phyloP scores from a whole-genome alignment of 2,113 vertebrate species.

The Malurus melanocephalus region DNA sequence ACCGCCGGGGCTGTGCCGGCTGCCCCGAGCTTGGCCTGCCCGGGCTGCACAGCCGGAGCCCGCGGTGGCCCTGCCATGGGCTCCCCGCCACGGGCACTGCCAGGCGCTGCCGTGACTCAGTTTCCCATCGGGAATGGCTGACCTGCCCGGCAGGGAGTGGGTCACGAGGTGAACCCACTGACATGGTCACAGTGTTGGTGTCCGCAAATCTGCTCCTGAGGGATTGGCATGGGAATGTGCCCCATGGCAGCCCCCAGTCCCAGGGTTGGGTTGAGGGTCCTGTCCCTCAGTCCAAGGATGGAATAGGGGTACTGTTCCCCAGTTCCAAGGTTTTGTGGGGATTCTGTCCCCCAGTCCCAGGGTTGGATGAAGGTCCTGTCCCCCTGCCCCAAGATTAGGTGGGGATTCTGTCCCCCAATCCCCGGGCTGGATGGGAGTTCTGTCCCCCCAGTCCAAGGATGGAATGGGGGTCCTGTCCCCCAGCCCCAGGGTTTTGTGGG shows the following conservation, averaged over 20 bases:
- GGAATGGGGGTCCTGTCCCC: background rate
- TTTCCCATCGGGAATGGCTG: background rate
- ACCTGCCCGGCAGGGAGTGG: background rate
- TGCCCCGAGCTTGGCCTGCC: accelerated
- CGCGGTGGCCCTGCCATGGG: accelerated
- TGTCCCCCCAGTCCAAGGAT: background rate
- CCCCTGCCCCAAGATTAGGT: accelerated
- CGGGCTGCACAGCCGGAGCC: background rate
- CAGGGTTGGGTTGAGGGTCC: background rate
- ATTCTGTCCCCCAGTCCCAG: background rate
- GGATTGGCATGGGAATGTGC: accelerated
- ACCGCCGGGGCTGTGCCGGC: accelerated
- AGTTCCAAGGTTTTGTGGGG: accelerated
- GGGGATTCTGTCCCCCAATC: background rate
- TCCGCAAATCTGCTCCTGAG: accelerated
- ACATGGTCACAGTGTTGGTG: accelerated
- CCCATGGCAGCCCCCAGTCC: background rate
- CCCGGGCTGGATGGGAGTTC: background rate
- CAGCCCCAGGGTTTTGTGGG: too few relatives aligned
- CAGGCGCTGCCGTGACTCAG: background rate
- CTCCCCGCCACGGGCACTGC: background rate
- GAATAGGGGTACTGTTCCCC: background rate
- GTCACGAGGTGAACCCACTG: background rate
- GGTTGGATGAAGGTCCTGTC: background rate
- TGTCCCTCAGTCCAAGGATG: background rate